Conservation (phyloP, 1,140 invertebrate genomes). For the Leptinotarsa lineolata region DNA sequence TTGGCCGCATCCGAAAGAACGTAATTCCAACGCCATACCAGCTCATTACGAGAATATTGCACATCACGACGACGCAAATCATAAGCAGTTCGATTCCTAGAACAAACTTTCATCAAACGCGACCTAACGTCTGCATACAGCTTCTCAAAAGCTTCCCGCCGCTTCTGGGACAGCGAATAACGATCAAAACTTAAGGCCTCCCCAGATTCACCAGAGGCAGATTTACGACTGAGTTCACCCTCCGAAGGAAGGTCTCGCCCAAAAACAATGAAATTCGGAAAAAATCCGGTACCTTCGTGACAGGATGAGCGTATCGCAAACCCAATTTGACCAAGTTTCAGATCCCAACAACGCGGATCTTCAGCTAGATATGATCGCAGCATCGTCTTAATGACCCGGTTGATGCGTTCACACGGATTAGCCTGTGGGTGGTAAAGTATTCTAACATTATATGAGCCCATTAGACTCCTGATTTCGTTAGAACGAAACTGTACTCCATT, state of each 20-base stretch:
- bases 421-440: slow-evolving; percentile 29
- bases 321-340: neutral
- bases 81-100: neutral
- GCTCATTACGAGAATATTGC: slow-evolving; percentile 4
- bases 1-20: slow-evolving; percentile 31
- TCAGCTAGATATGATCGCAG: too few species aligned
- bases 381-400: slow-evolving; percentile 45
- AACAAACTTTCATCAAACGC: neutral
- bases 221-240: neutral
- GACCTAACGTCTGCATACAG: neutral
- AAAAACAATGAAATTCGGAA: slow-evolving; percentile 20
- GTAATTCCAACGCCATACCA: slow-evolving; percentile 32
- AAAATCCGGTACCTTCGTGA: neutral
- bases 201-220: neutral
- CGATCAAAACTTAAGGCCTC: neutral
- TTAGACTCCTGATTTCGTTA: slow-evolving; percentile 13
- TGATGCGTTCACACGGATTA: slow-evolving; percentile 41
- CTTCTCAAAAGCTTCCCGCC: neutral
- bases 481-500: neutral
- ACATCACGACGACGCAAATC: neutral
- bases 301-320: slow-evolving; percentile 14
- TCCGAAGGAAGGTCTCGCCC: slow-evolving; percentile 9
- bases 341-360: slow-evolving; percentile 36
- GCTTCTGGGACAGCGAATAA: too few species aligned
- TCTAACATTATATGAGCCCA: slow-evolving; percentile 11